Evolutionary conservation across 2,888 invertebrate species (phyloP), one percentile per base, ranked within the genome.

Genomic region (Amorpha juglandis): DNA sequence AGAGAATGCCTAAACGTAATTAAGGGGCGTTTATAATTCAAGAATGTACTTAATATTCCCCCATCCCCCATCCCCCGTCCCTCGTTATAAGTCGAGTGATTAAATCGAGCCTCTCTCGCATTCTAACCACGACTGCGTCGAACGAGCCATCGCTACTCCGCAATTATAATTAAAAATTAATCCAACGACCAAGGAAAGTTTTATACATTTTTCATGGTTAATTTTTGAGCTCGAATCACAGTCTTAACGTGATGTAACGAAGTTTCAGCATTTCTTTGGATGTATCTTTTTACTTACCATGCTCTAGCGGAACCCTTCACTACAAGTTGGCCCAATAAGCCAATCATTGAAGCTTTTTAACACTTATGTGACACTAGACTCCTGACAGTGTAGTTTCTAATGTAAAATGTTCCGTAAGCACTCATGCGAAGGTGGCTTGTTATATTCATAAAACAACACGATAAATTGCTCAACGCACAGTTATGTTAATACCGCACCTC

Each of bases 101-200:
- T 91, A 92, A 91, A 88, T 87, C 82, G 87, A 79, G 84, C 86
- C 87, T 84, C 83, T 90, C 83, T 87, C 87, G 88, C 87, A 87
- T 88, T 89, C 86, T 82, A 80, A 78, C 79, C 74, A 79, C 81
- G 78, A 80, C 80, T 83, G 79, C 70, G 67, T 67, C 75, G 74
- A 81, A 78, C 77, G 80, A 74, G 78, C 82, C 83, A 83, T 87
- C 84, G 83, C 84, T 81, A 84, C 79, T 74, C 79, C 79, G 83
- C 86, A 83, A 87, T 91, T 90, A 90, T 90, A 90, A 91, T 92
- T 92, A 91, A 91, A 90, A 89, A 89, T 89, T 89, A 89, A 91
- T 90, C 86, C 82, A 68, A 76, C 77, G 79, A 77, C 77, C 77
- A 77, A 80, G 78, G 76, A 81, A 83, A 83, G 78, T 79, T 81